These are phyloP conservation scores for Pseudomugil tenellus DNA, from an alignment of 2,797 vertebrate genomes.

Conservation along the genomic window DNA sequence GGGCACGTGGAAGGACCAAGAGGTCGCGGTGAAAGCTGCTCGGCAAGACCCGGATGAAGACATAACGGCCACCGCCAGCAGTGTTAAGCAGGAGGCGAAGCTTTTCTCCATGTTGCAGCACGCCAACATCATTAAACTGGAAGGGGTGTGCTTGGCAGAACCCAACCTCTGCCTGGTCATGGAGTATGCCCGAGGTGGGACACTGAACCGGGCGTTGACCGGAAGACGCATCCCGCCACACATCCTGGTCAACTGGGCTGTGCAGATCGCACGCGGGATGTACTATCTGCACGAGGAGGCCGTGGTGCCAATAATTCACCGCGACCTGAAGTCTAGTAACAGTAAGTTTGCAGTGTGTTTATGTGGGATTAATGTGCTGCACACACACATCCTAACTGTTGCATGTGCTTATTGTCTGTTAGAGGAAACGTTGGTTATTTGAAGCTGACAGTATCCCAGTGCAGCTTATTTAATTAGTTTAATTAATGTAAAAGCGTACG, in stretches of 20 bases:
- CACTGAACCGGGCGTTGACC: conserved; percentile 90
- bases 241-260: conserved; percentile 95
- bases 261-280: conserved; percentile 96
- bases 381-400: too few species aligned
- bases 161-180: conserved; percentile 96
- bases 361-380: not conserved
- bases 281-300: conserved; percentile 94
- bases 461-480: too few species aligned
- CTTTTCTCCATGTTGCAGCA: conserved; percentile 94
- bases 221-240: conserved; percentile 92
- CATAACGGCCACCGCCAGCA: conserved; percentile 89
- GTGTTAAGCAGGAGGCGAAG: conserved; percentile 91
- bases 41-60: conserved; percentile 94
- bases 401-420: not conserved
- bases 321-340: conserved; percentile 97
- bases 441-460: not conserved
- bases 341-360: conserved; percentile 82
- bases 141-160: conserved; percentile 92
- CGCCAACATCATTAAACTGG: conserved; percentile 91
- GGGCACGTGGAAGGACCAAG: conserved; percentile 90
- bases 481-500: too few species aligned
- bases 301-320: conserved; percentile 91
- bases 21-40: conserved; percentile 95
- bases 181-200: conserved; percentile 93
- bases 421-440: not conserved